Base-by-base conservation (phyloP, 2,797 vertebrate genomes). In the Sebastiscus albofasciatus region DNA sequence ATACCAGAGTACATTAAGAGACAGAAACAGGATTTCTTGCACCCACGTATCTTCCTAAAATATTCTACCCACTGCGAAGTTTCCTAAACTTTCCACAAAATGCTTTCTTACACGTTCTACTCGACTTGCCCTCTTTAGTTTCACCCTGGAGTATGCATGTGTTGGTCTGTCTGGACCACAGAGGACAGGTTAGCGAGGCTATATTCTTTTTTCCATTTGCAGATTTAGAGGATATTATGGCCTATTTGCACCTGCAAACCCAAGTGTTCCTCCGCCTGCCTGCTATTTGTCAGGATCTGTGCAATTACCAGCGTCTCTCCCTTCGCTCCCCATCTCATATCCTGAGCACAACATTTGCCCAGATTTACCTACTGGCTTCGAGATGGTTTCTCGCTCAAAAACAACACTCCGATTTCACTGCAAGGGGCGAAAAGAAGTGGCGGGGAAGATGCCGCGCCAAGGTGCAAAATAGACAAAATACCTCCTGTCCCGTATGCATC, bases 181-280 rank as follows among this genome's bases (percentile, higher is more conserved):
- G 85, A 82, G 56, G 69, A 84, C 89, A 87, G 85, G 90, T 92
- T 88, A 81, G 70, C 16, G 56, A 85, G 81, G 77, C 26, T 70
- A 81, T 56, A 72, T 74, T 83, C 67, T 75, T 87, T 80, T 88
- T 90, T 90, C 88, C 85, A 79, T 82, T 88, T 77, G 70, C 72
- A 67, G 80, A 79, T 88, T 83, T 77, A 77, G 79, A 79, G 75
- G 81, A 87, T 86, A 81, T 87, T 83, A 84, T 75, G 79, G 67
- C 74, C 81, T 87, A 81, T 87, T 93, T 93, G 90, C 90, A 92
- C 91, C 87, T 92, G 87, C 75, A 85, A 84, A 87, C 65, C 61
- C 55, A 72, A 85, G 77, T 73, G 65, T 75, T 80, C 69, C 85
- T 83, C 76, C 68, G 16, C 80, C 83, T 77, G 52, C 82, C 75